Evolutionary conservation across 53 echinoderm and acorn worm genomes (phyloP), one percentile per base, ranked within the genome.

Genomic region (Henricia sp.): DNA sequence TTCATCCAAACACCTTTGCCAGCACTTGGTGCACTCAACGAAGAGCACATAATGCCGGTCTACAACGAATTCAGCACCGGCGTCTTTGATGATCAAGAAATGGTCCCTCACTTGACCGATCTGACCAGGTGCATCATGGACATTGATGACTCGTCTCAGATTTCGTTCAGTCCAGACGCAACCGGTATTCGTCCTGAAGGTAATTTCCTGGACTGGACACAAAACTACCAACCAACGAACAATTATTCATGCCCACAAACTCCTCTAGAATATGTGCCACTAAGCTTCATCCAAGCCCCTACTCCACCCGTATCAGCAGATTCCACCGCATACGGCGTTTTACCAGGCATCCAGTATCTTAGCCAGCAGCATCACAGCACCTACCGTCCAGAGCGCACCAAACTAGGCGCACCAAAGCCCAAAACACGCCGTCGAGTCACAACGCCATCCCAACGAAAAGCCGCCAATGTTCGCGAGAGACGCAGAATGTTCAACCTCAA

Each of bases 401-500:
- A 60, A 34, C 1, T 2, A 8, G 17, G 3, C 42, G 26, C 82
- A 20, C 74, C 36, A 0, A 20, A 76, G 60, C 41, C 82, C 14
- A 90, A 84, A 50, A 70, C 90, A 5, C 84, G 95, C n/a, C 78
- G 93, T 19, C 86, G 95, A 20, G 89, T 90, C 39, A 88, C 90
- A 5, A 93, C 93, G 19, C 67, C 85, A 4, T 66, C 93, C 32
- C 95, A 95, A 50, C 82, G 95, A 23, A 93, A 93, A 56, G 95
- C 95, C 19, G 95, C 95, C 27, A 95, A 95, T 44, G 77, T 95
- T 14, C 78, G 95, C 11, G 95, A 95, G 82, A 67, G 95, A 44
- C 59, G 89, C 34, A 65, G 95, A 24, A 95, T 95, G 95, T 95
- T 93, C 54, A 88, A 86, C 42, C 64, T 95, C 23, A 95, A 95